A percentile compares a stretch with the other conserved stretches of the same genome.
Conservation (phyloP, 2,113 vertebrate genomes). For the Calyptommatus sinebrachiatus region DNA sequence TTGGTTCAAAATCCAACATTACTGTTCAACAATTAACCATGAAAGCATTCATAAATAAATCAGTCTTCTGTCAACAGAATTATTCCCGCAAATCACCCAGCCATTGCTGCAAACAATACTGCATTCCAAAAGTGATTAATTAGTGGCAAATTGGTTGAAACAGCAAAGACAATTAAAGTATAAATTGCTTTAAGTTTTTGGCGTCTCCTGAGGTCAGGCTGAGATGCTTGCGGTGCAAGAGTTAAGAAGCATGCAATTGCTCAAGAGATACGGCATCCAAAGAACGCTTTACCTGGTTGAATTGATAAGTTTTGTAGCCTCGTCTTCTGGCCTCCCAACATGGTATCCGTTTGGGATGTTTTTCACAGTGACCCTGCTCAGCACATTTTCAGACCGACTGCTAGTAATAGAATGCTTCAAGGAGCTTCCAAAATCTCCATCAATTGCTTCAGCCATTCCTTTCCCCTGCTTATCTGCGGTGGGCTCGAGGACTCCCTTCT, state of each 20-base stretch:
- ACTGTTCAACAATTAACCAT: neutral
- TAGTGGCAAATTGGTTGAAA: neutral
- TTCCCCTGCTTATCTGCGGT: constrained; percentile 72
- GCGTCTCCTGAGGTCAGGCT: too few relatives aligned
- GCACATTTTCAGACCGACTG: constrained; percentile 91
- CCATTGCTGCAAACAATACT: neutral
- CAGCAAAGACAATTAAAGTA: neutral
- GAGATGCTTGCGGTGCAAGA: too few relatives aligned
- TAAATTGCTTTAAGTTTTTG: neutral
- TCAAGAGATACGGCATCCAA: neutral
- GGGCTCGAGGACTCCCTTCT: constrained; percentile 72
- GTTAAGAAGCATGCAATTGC: neutral
- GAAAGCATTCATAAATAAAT: neutral
- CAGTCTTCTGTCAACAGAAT: neutral
- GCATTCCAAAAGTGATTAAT: neutral
- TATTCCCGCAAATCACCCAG: neutral
- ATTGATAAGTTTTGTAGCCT: constrained; percentile 78
- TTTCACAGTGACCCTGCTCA: constrained; percentile 83
- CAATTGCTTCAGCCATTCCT: constrained; percentile 54
- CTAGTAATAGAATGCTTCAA: constrained; percentile 89
- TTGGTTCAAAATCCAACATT: neutral
- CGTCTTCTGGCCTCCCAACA: constrained; percentile 68
- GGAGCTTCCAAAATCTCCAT: constrained; percentile 79
- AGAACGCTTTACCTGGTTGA: constrained; percentile 82
- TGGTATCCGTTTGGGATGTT: constrained; percentile 88